Conservation (phyloP, 2,888 invertebrate genomes). For the Smittia sp. region DNA sequence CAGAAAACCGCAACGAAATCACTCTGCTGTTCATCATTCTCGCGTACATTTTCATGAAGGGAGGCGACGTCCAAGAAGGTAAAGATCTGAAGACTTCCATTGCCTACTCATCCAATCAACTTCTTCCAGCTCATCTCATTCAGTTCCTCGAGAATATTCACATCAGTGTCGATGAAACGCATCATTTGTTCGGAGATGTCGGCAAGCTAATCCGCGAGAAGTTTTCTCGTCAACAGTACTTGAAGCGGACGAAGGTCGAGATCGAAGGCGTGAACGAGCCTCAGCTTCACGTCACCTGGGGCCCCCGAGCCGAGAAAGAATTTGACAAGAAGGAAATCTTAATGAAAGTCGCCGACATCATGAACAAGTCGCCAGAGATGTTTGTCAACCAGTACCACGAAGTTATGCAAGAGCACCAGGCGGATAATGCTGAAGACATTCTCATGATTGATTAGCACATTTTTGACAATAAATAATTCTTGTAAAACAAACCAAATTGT, state of each 20-base stretch:
- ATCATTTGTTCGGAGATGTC: neutral
- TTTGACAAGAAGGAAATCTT: conserved; percentile 14
- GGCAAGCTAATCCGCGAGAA: neutral
- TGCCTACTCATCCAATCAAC: neutral
- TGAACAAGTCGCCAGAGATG: conserved; percentile 10
- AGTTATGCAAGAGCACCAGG: neutral
- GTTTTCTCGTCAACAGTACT: conserved; percentile 5
- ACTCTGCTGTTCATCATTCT: neutral
- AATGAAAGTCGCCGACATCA: neutral
- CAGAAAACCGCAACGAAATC: neutral
- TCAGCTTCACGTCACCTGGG: neutral
- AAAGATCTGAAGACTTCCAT: neutral
- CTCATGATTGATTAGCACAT: no score
- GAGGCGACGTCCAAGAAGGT: conserved; percentile 30
- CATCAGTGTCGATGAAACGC: neutral
- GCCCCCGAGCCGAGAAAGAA: conserved; percentile 16
- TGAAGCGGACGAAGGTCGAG: conserved; percentile 19
- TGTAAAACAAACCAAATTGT: no score
- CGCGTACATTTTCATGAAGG: conserved; percentile 29
- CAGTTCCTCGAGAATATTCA: neutral
- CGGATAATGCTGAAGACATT: neutral
- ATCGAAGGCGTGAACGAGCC: conserved; percentile 23
- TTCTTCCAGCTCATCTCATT: neutral
- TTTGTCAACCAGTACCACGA: conserved; percentile 2
- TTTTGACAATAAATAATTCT: no score